Evolutionary conservation across 2,797 vertebrate species (phyloP).

Genomic region (Esox masquinongy): DNA sequence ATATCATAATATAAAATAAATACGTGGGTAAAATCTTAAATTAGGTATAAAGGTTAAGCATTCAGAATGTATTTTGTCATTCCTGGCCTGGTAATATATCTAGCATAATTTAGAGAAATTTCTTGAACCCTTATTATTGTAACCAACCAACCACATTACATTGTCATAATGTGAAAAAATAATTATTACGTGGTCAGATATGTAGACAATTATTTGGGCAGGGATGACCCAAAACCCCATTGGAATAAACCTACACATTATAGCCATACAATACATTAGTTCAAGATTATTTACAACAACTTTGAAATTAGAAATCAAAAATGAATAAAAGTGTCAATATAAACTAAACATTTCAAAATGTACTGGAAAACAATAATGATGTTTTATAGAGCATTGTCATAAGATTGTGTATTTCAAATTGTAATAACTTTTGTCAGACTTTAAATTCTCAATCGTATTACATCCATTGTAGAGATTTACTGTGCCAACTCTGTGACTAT

Average conservation of each 20-base stretch:
- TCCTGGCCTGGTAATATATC: conserved; percentile 46
- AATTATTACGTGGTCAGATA: conserved; percentile 53
- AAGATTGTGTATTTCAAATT: neutral
- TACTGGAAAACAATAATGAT: neutral
- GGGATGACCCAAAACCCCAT: neutral
- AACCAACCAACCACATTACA: conserved; percentile 40
- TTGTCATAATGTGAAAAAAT: conserved; percentile 49
- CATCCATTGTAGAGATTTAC: neutral
- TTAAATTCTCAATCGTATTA: conserved; percentile 6
- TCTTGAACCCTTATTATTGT: conserved; percentile 28
- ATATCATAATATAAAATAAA: neutral
- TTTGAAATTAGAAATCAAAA: neutral
- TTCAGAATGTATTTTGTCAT: conserved; percentile 20
- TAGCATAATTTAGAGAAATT: conserved; percentile 38
- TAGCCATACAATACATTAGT: neutral
- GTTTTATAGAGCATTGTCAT: neutral
- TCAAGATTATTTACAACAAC: neutral
- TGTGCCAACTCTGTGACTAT: neutral
- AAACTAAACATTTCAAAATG: neutral
- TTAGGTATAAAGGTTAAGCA: neutral
- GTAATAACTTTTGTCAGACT: neutral
- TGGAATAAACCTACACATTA: neutral
- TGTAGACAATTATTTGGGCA: conserved; percentile 40
- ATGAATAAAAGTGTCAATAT: neutral
- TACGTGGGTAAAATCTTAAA: neutral